Evolutionary conservation across 1,140 invertebrate genomes (phyloP).

Genomic region (Procambarus clarkii): DNA sequence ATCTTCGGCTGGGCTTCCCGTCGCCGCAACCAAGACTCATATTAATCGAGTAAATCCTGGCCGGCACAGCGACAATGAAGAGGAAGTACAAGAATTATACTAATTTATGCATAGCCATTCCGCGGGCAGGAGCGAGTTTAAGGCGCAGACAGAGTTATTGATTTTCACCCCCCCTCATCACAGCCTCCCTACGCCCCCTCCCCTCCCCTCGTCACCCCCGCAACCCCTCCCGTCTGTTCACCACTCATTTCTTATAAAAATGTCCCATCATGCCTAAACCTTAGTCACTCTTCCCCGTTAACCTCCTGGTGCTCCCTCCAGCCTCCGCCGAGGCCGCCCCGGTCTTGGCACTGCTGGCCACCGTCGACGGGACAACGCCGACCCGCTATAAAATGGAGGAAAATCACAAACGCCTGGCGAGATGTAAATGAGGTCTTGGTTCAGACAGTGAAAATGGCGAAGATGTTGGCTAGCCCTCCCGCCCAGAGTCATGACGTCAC

Average conservation of each 20-base stretch:
- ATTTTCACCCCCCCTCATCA: conserved; percentile 61
- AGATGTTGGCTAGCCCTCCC: conserved; percentile 63
- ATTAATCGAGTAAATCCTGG: conserved; percentile 43
- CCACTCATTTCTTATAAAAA: conserved; percentile 61
- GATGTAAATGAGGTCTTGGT: conserved; percentile 69
- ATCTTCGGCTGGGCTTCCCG: not conserved
- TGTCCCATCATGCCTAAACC: conserved; percentile 49
- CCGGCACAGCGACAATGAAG: conserved; percentile 30
- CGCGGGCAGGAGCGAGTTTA: conserved; percentile 62
- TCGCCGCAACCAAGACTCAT: conserved; percentile 25
- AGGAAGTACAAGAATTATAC: conserved; percentile 66
- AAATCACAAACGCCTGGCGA: conserved; percentile 59
- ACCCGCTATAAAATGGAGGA: conserved; percentile 58
- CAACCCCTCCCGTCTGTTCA: conserved; percentile 60
- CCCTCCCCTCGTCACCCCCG: conserved; percentile 27
- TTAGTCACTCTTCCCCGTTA: conserved; percentile 26
- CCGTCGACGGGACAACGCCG: not conserved
- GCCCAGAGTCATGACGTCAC: conserved; percentile 66
- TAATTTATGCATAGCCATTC: conserved; percentile 70
- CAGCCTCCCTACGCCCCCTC: conserved; percentile 26
- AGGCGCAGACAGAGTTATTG: conserved; percentile 67
- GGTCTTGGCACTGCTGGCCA: not conserved
- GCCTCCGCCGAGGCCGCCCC: too few species aligned
- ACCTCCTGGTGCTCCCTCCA: not conserved
- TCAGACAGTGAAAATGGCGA: conserved; percentile 70